Evolutionary conservation across 2,113 vertebrate species (phyloP).

Genomic region (Paedocypris sp.): DNA sequence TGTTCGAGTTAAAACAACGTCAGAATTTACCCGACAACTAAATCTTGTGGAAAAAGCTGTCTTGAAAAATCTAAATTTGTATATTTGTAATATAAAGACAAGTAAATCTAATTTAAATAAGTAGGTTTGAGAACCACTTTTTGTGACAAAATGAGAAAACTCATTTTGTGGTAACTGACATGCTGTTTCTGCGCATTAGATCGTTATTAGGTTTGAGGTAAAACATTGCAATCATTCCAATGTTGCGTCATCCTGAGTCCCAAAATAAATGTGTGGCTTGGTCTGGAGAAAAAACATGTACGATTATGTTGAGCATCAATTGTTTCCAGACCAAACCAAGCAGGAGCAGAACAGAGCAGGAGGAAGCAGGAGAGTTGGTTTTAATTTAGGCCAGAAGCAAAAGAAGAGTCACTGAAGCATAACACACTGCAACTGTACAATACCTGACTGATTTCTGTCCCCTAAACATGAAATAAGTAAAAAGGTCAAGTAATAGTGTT

Average conservation of each 20-base stretch:
- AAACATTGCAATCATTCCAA: too few species aligned
- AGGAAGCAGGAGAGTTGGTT: conserved; percentile 17
- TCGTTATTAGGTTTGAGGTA: background rate
- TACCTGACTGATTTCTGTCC: conserved; percentile 80
- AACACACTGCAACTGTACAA: conserved; percentile 66
- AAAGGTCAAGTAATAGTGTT: conserved; percentile 62
- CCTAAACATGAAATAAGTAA: conserved; percentile 73
- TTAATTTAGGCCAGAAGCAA: conserved; percentile 28
- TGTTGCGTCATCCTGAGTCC: too few species aligned
- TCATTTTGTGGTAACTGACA: too few species aligned
- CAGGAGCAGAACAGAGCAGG: conserved; percentile 39
- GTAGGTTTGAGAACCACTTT: background rate
- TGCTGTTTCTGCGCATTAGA: background rate
- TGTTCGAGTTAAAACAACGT: too few species aligned
- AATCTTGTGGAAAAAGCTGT: too few species aligned
- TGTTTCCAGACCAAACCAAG: conserved; percentile 50
- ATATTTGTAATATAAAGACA: too few species aligned
- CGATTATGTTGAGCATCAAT: conserved; percentile 40
- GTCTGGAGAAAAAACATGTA: conserved; percentile 27
- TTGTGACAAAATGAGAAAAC: background rate
- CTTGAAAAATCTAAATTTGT: too few species aligned
- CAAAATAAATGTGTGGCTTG: too few species aligned
- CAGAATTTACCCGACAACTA: too few species aligned
- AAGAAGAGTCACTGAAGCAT: conserved; percentile 23
- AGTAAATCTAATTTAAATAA: background rate